These are phyloP conservation scores for Troides aeacus DNA, from an alignment of 2,888 invertebrate species.

Conservation along the genomic window DNA sequence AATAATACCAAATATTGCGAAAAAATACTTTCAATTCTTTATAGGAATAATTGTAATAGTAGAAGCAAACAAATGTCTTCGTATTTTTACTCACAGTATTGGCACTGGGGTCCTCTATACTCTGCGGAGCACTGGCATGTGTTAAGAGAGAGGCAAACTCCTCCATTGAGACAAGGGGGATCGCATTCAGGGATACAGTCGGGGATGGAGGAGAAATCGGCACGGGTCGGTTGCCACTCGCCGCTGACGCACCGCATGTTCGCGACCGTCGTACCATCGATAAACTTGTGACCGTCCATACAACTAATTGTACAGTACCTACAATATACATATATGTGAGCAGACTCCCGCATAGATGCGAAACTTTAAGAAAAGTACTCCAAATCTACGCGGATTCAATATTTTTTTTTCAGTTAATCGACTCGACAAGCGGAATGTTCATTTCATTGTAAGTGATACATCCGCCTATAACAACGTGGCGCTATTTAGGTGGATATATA, in stretches of 20 bases:
- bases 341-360: neutral
- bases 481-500: too few relatives aligned
- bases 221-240: constrained; percentile 84
- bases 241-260: constrained; percentile 86
- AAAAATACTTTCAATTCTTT: too few relatives aligned
- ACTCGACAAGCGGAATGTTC: too few relatives aligned
- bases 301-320: constrained; percentile 86
- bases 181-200: constrained; percentile 84
- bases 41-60: too few relatives aligned
- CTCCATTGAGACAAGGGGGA: constrained; percentile 89
- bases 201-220: constrained; percentile 82
- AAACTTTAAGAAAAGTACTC: neutral
- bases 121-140: constrained; percentile 88
- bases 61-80: too few relatives aligned
- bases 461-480: too few relatives aligned
- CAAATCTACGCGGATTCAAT: neutral
- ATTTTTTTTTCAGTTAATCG: neutral
- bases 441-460: too few relatives aligned
- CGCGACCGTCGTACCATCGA: constrained; percentile 84
- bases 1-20: too few relatives aligned
- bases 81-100: constrained; percentile 73
- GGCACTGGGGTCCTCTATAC: constrained; percentile 86
- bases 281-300: constrained; percentile 83
- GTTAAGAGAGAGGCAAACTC: constrained; percentile 88
- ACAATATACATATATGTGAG: constrained; percentile 4